phyloP scores from a whole-genome alignment of 2,113 vertebrate genomes.

The Hypanus sabinus region DNA sequence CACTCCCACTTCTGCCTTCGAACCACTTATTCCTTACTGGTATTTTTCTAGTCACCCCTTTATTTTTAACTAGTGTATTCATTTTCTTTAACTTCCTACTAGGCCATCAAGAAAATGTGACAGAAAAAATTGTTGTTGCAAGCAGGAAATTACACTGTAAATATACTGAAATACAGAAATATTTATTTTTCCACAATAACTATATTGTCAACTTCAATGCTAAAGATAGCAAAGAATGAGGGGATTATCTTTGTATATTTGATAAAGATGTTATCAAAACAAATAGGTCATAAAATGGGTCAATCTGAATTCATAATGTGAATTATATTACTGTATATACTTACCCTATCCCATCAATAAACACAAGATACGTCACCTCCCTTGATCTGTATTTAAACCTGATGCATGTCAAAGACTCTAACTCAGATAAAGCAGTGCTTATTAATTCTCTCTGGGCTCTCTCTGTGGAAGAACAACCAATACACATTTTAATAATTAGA shows the following conservation, averaged over 20 bases:
- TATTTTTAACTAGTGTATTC: background rate
- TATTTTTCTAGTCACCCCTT: background rate
- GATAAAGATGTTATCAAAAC: background rate
- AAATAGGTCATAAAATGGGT: background rate
- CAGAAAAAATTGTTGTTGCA: background rate
- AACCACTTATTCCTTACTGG: background rate
- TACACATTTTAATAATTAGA: background rate
- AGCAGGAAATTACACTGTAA: background rate
- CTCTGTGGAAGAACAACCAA: slow-evolving; percentile 5
- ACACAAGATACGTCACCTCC: background rate
- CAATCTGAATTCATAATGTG: background rate
- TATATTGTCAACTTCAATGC: no score
- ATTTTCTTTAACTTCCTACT: background rate
- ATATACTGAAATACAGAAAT: background rate
- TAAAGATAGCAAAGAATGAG: background rate
- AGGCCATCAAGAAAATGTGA: background rate
- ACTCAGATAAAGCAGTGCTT: background rate
- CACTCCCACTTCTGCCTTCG: background rate
- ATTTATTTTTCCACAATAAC: background rate
- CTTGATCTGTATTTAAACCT: slow-evolving; percentile 21
- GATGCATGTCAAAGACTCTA: slow-evolving; percentile 15
- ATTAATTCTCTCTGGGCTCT: background rate
- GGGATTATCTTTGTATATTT: background rate
- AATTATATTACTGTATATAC: background rate
- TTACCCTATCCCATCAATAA: slow-evolving; percentile 21